Conservation (phyloP, 2,797 vertebrate genomes). For the Myripristis jacobus region DNA sequence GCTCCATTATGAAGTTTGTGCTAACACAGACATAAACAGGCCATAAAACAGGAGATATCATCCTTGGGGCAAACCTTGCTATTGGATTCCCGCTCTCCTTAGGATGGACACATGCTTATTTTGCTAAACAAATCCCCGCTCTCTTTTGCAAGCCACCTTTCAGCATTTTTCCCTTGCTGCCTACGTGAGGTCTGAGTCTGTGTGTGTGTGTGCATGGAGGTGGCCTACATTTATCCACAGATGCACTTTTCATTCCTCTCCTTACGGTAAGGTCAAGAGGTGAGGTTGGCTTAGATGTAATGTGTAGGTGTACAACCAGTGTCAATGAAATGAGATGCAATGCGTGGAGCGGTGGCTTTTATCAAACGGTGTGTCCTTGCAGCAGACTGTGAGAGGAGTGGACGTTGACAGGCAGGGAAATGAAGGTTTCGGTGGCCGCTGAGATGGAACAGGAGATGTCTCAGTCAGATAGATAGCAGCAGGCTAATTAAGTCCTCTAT, state of each 20-base stretch:
- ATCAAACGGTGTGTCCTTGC: constrained; percentile 55
- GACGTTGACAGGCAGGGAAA: constrained; percentile 70
- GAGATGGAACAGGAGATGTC: constrained; percentile 76
- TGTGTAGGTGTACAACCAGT: constrained; percentile 14
- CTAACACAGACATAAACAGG: constrained; percentile 78
- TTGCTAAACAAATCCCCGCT: constrained; percentile 57
- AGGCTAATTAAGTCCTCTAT: constrained; percentile 53
- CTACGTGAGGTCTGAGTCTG: constrained; percentile 34
- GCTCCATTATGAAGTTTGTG: constrained; percentile 81
- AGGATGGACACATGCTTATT: constrained; percentile 73
- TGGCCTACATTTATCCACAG: constrained; percentile 42
- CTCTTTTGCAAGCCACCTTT: constrained; percentile 42
- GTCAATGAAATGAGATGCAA: constrained; percentile 66
- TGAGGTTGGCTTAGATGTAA: constrained; percentile 33
- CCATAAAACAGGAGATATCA: constrained; percentile 74
- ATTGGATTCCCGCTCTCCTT: constrained; percentile 70
- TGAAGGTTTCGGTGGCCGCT: constrained; percentile 66
- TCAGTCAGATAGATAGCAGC: constrained; percentile 72
- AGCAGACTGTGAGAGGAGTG: constrained; percentile 48
- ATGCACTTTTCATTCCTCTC: constrained; percentile 67
- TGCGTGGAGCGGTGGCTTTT: constrained; percentile 57
- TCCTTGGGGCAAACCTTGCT: constrained; percentile 72
- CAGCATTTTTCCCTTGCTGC: constrained; percentile 37
- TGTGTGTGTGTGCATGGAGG: constrained; percentile 1
- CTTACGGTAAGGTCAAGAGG: constrained; percentile 53